Evolutionary conservation across 2,888 invertebrate species (phyloP).

Genomic region (Xylophagus ater): DNA sequence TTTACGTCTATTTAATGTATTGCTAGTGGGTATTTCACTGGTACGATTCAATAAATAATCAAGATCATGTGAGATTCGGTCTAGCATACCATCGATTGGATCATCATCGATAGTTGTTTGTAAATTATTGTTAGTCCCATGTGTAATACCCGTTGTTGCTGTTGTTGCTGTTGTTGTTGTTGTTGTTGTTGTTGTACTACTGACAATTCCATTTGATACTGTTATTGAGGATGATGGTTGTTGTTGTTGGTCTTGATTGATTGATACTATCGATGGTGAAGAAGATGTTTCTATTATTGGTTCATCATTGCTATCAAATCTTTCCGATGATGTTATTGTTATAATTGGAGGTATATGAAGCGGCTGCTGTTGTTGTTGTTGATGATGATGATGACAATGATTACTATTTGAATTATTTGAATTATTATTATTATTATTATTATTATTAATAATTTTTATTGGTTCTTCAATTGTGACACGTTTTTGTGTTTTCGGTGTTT

Average conservation of each 20-base stretch:
- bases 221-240: slow-evolving; percentile 14
- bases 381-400: slow-evolving; percentile 16
- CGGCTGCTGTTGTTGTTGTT: slow-evolving; percentile 11
- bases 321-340: slow-evolving; percentile 21
- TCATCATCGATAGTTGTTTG: slow-evolving; percentile 11
- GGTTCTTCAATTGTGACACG: slow-evolving; percentile 37
- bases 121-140: slow-evolving; percentile 7
- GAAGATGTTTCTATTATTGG: slow-evolving; percentile 19
- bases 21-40: slow-evolving; percentile 27
- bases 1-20: slow-evolving; percentile 13
- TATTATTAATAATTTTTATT: slow-evolving; percentile 24
- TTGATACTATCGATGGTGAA: slow-evolving; percentile 12
- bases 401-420: slow-evolving; percentile 20
- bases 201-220: neutral
- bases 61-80: slow-evolving; percentile 70
- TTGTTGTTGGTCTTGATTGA: slow-evolving; percentile 6
- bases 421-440: too few species aligned
- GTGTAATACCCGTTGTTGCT: neutral
- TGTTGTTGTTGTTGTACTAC: neutral
- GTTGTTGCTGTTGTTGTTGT: too few species aligned
- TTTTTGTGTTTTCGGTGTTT: slow-evolving; percentile 35
- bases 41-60: slow-evolving; percentile 68
- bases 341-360: slow-evolving; percentile 22
- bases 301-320: slow-evolving; percentile 13
- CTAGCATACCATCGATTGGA: slow-evolving; percentile 53